Base-by-base conservation (phyloP, 2,797 vertebrate species). In the Apogon talboti region DNA sequence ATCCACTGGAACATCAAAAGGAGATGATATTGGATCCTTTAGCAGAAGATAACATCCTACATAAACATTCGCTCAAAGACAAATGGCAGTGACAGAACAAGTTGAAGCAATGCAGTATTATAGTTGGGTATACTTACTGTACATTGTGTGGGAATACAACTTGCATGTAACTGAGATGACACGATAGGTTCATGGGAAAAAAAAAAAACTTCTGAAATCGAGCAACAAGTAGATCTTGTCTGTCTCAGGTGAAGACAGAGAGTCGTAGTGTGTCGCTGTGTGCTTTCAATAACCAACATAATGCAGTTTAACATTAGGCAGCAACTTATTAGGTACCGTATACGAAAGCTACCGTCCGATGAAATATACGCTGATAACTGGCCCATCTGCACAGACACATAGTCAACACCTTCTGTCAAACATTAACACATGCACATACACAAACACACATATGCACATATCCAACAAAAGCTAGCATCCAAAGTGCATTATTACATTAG, bases 401-500 rank as follows among this genome's bases (percentile, higher is more conserved):
- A 42, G 16, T 67, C 37, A 45, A 59, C 53, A 62, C 63, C 47
- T 58, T 50, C 16, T 33, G 28, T 58, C 51, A 45, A 38, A 37
- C 42, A 3, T 7, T 14, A 21, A 59, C 65, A 14, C 53, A 37
- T 41, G 43, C 45, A 48, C 38, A 18, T 28, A 70, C 42, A 57
- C 43, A 58, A 63, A 74, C 41, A 45, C 49, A 68, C 28, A 54
- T 8, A 61, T 21, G 18, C 50, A 74, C 53, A 65, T 44, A 73
- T 71, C 55, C 70, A 72, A 83, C 24, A 50, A 83, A 87, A 86
- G 75, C 76, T 84, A 88, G 77, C 79, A 83, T 84, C 84, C 84
- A 92, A 93, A 93, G 92, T 93, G 91, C 91, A 92, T 91, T 66
- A 87, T 89, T 80, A 84, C 74, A 87, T 86, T 72, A 90, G 85